Conservation (phyloP, 2,797 vertebrate species). For the Rhabdomys pumilio region DNA sequence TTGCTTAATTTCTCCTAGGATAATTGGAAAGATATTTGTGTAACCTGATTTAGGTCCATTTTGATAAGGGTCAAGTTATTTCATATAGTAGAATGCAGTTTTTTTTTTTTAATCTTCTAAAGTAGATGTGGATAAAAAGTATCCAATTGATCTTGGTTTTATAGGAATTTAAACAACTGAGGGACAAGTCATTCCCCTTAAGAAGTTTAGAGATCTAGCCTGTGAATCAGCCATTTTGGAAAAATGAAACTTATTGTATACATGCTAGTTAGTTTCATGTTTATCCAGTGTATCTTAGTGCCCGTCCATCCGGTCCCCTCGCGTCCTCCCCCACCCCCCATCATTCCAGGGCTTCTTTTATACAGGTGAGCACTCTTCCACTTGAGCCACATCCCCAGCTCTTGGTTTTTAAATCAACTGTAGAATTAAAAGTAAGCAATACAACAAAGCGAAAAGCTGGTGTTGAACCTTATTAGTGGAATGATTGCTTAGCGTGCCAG, state of each 20-base stretch:
- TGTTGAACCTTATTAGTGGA: not conserved
- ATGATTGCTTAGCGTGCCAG: not conserved
- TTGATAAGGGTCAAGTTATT: slow-evolving; percentile 57
- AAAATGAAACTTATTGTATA: not conserved
- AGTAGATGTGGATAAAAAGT: slow-evolving; percentile 42
- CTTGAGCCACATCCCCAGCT: not conserved
- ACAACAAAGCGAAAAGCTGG: no score
- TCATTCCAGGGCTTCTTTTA: not conserved
- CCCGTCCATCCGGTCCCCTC: not conserved
- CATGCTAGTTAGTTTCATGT: slow-evolving; percentile 53
- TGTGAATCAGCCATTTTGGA: not conserved
- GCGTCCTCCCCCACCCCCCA: rapidly evolving
- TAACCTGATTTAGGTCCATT: slow-evolving; percentile 42
- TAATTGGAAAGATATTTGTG: slow-evolving; percentile 50
- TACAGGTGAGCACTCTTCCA: not conserved
- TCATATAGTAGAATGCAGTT: slow-evolving; percentile 30
- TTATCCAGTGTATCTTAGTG: slow-evolving; percentile 46
- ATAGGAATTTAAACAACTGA: slow-evolving; percentile 44
- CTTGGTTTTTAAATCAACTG: slow-evolving; percentile 60
- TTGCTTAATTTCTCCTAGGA: slow-evolving; percentile 61
- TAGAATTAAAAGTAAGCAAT: slow-evolving; percentile 58
- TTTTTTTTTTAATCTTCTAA: not conserved
- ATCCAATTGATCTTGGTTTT: slow-evolving; percentile 53
- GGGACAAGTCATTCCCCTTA: not conserved
- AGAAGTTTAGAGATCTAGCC: slow-evolving; percentile 57